Base-by-base conservation (phyloP, 2,888 invertebrate genomes). In the Eilema griseolum region DNA sequence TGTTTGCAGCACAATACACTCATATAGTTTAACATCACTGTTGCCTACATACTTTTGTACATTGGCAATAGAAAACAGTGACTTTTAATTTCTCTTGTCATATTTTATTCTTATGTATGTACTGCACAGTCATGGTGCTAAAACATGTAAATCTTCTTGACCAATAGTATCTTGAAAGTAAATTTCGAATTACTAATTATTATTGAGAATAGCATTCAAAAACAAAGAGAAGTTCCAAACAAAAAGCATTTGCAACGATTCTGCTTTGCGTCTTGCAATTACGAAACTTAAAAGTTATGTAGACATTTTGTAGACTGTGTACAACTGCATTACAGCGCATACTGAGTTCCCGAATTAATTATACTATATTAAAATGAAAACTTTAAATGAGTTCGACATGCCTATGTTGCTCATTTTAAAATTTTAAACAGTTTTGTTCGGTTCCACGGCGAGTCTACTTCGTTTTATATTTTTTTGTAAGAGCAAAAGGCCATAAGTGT, bases 341-440 rank as follows among this genome's bases (percentile, higher is more conserved):
- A 83, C 77, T 74, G 79, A 82, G 80, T 86, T 82, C 78, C 72
- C 62, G 86, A 87, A 88, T 88, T 88, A 83, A 90, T 89, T 89
- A 85, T 82, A 87, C 86, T 86, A 87, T 73, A 85, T 85, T 84
- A 83, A 80, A 79, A 81, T 74, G 78, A 84, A 82, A 87, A 86
- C 83, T 85, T 83, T 72, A 79, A 82, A 85, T 80, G 75, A 85
- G 82, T 83, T 83, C 77, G 80, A 80, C 83, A 80, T 78, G 82
- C 71, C 75, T 73, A 68, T 79, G 69, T 72, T 77, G 79, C 77
- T 72, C 71, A 83, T 78, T 74, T 70, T 74, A 78, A 76, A 72
- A 76, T 78, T 82, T 74, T 64, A 73, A 28, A 16, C 26, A 59
- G 26, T n/a, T n/a, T 72, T 69, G 74, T 72, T 28, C n/a, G n/a